Conservation (phyloP, 2,888 invertebrate species). For the Cenopis cana region DNA sequence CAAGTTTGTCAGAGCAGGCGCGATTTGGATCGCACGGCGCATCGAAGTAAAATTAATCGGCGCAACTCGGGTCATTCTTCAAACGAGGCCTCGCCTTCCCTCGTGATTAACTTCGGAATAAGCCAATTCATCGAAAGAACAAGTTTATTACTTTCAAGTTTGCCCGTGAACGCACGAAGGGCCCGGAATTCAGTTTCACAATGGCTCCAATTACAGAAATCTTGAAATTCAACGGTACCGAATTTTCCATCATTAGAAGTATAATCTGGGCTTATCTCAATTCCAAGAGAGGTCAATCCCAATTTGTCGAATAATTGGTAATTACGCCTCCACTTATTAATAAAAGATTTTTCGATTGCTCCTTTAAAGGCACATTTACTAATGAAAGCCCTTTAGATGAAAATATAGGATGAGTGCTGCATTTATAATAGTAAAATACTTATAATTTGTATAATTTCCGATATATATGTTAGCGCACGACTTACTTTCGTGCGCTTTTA, state of each 20-base stretch:
- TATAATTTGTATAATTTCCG: no score
- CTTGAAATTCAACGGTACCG: constrained; percentile 62
- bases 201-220: constrained; percentile 73
- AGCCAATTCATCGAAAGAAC: constrained; percentile 74
- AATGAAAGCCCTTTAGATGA: constrained; percentile 16
- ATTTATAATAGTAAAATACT: no score
- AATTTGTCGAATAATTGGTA: constrained; percentile 38
- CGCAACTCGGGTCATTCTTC: constrained; percentile 61
- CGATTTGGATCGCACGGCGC: constrained; percentile 46
- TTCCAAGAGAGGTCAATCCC: constrained; percentile 39
- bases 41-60: constrained; percentile 61
- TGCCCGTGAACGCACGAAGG: constrained; percentile 62
- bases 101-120: constrained; percentile 74
- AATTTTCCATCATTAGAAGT: constrained; percentile 59
- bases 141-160: constrained; percentile 77
- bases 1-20: constrained; percentile 43
- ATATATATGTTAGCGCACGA: no score
- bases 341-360: not conserved
- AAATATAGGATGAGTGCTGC: no score
- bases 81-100: constrained; percentile 52
- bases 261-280: constrained; percentile 52
- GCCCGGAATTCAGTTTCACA: constrained; percentile 64
- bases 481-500: no score
- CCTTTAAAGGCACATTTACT: constrained; percentile 6
- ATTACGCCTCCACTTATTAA: constrained; percentile 31